Conservation (phyloP, 1,140 invertebrate species). For the Palaemon carinicauda region DNA sequence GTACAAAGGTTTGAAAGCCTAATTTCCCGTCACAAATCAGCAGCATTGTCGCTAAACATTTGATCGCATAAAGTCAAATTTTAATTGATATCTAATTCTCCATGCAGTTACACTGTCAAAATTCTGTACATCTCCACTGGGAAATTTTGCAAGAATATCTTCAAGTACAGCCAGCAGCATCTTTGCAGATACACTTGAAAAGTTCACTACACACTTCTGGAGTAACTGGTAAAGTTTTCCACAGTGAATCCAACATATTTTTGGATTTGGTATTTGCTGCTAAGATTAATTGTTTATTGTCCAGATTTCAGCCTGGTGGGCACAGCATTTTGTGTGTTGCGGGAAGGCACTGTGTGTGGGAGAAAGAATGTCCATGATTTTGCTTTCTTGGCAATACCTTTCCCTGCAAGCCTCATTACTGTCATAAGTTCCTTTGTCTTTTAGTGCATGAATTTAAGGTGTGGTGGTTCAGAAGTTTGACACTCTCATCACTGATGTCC, state of each 20-base stretch:
- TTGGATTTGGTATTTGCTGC: background rate
- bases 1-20: background rate
- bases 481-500: no score
- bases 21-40: background rate
- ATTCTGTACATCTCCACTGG: background rate
- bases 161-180: background rate
- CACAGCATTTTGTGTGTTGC: conserved; percentile 26
- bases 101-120: conserved; percentile 3
- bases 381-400: conserved; percentile 30
- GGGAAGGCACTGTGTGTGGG: conserved; percentile 13
- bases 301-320: conserved; percentile 20
- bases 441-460: no score
- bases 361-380: conserved; percentile 7
- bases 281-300: background rate
- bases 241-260: no score
- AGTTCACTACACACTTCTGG: conserved; percentile 17
- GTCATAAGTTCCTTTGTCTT: no score
- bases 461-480: no score
- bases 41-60: background rate
- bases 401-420: background rate
- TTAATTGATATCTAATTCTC: background rate
- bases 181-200: background rate
- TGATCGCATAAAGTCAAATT: background rate
- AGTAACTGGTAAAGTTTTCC: conserved; percentile 14
- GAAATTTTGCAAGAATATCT: conserved; percentile 14